Evolutionary conservation across 2,797 vertebrate genomes (phyloP).

Genomic region (Lutjanus campechanus): DNA sequence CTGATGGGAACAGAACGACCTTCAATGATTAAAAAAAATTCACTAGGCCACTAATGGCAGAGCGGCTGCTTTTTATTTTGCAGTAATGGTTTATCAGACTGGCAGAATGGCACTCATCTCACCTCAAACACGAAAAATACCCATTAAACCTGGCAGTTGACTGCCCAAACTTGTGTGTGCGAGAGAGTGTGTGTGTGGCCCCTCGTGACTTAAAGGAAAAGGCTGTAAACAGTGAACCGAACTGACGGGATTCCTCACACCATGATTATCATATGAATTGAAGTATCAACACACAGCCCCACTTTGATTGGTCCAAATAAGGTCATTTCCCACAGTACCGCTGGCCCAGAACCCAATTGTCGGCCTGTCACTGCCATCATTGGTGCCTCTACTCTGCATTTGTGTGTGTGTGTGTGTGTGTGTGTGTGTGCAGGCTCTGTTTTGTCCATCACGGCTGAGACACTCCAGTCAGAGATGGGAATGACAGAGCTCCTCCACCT

Average conservation of each 20-base stretch:
- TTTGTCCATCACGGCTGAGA: slow-evolving; percentile 69
- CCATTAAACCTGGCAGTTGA: slow-evolving; percentile 36
- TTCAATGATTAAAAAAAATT: slow-evolving; percentile 39
- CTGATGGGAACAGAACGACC: slow-evolving; percentile 38
- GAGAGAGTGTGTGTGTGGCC: slow-evolving; percentile 43
- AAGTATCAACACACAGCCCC: slow-evolving; percentile 63
- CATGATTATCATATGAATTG: slow-evolving; percentile 82
- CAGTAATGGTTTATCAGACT: slow-evolving; percentile 59
- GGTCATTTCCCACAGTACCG: slow-evolving; percentile 79
- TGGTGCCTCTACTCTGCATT: slow-evolving; percentile 53
- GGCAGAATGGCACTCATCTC: slow-evolving; percentile 39
- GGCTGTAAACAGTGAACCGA: slow-evolving; percentile 58
- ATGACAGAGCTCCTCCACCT: slow-evolving; percentile 64
- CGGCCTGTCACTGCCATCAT: slow-evolving; percentile 60
- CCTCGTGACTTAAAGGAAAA: slow-evolving; percentile 47
- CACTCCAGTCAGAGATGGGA: slow-evolving; percentile 65
- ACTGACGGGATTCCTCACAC: slow-evolving; percentile 65
- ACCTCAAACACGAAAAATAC: slow-evolving; percentile 57
- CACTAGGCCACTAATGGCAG: slow-evolving; percentile 60
- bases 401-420: slow-evolving; percentile 47
- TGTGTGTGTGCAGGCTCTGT: slow-evolving; percentile 55
- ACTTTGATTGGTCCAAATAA: slow-evolving; percentile 75
- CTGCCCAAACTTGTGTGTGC: slow-evolving; percentile 24
- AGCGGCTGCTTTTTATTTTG: slow-evolving; percentile 51
- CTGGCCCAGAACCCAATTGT: slow-evolving; percentile 61